phyloP scores from a whole-genome alignment of 1,140 invertebrate species.

The Zaprionus kolodkinae region DNA sequence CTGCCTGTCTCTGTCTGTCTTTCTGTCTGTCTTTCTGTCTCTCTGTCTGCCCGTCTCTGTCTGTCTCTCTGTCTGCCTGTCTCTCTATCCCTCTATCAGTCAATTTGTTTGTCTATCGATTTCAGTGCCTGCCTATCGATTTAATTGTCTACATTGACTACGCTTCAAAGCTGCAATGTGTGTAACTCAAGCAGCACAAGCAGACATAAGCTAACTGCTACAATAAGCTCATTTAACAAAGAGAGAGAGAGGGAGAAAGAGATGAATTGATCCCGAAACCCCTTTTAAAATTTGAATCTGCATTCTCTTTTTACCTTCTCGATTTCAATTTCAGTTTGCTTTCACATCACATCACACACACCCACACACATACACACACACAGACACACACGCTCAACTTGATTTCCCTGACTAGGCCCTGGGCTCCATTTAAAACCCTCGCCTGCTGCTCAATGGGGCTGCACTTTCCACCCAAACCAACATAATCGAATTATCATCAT shows the following conservation, averaged over 20 bases:
- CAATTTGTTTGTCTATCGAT: constrained; percentile 25
- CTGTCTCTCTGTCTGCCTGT: constrained; percentile 19
- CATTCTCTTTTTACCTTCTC: neutral
- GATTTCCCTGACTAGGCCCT: constrained; percentile 28
- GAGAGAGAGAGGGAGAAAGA: neutral
- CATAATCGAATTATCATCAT: constrained; percentile 82
- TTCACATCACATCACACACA: neutral
- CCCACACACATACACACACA: constrained; percentile 1
- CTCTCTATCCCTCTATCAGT: constrained; percentile 44
- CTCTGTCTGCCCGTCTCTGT: constrained; percentile 3
- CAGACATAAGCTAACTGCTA: constrained; percentile 20
- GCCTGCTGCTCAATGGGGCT: constrained; percentile 20
- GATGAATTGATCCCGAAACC: constrained; percentile 9
- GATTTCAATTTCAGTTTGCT: constrained; percentile 13
- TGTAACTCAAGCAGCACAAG: neutral
- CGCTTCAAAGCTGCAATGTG: constrained; percentile 10
- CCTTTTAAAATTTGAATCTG: constrained; percentile 14
- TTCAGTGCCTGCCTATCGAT: constrained; percentile 39
- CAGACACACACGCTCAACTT: constrained; percentile 4
- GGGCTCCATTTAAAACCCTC: constrained; percentile 27
- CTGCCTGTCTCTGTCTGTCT: constrained; percentile 4
- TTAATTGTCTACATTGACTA: constrained; percentile 24
- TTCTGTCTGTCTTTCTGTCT: neutral
- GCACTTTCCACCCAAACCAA: constrained; percentile 36
- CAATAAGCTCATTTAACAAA: constrained; percentile 1